These are phyloP conservation scores for Drosophila repleta DNA, from an alignment of 1,140 invertebrate species.

Conservation along the genomic window DNA sequence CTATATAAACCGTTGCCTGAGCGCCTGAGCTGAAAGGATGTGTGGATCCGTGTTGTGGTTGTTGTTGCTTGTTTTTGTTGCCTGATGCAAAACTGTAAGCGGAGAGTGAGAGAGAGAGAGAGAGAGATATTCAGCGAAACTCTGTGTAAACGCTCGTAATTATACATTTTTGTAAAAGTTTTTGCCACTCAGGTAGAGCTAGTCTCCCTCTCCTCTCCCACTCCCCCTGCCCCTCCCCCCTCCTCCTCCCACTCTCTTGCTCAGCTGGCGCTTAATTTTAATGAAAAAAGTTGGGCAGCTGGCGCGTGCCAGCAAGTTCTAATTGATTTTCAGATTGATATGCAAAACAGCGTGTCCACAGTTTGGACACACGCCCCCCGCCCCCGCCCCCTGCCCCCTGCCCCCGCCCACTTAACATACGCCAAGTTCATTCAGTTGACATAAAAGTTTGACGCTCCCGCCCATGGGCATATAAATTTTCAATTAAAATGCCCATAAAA, in stretches of 20 bases:
- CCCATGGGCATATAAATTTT: conserved; percentile 41
- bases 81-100: conserved; percentile 46
- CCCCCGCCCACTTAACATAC: neutral
- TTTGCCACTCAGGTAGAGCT: conserved; percentile 36
- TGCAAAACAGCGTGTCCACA: conserved; percentile 50
- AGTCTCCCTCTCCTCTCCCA: neutral
- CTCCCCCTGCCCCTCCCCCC: neutral
- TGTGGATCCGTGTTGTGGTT: conserved; percentile 28
- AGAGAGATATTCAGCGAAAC: conserved; percentile 10
- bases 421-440: conserved; percentile 26
- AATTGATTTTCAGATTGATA: conserved; percentile 61
- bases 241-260: neutral
- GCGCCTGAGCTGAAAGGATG: conserved; percentile 26
- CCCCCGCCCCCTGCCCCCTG: no score
- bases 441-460: conserved; percentile 22
- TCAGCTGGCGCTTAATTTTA: conserved; percentile 42
- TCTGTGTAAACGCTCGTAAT: conserved; percentile 43
- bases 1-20: conserved; percentile 38
- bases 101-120: conserved; percentile 14
- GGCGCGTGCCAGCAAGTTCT: conserved; percentile 49
- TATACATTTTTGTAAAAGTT: conserved; percentile 58
- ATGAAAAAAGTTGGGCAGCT: conserved; percentile 55
- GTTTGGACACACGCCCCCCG: neutral
- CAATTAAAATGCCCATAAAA: conserved; percentile 52
- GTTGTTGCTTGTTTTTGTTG: conserved; percentile 7